Evolutionary conservation across 2,888 invertebrate species (phyloP), one percentile per base, ranked within the genome.

Genomic region (Macrosoma leucophasiata): DNA sequence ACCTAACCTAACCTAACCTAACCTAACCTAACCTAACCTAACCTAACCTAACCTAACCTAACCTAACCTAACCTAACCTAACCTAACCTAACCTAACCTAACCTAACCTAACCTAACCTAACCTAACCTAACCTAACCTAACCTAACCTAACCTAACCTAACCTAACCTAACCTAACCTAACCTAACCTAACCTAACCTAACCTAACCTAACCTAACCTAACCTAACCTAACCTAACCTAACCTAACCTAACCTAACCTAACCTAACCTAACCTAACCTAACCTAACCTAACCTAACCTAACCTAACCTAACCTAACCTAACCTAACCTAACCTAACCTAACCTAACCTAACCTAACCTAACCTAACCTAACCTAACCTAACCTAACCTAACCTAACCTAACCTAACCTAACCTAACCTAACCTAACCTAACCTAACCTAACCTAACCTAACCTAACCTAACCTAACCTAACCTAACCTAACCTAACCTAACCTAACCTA

Each of bases 401-500:
- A 33, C 27, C 33, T 27, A 33, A 27, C 27, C 26, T 27, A 33
- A 33, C 26, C 26, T 27, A 33, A 33, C 21, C 20, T 18, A 26
- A 26, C 25, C 21, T 14, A 24, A 31, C 30, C 25, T 25, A 36
- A 21, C 21, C 30, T 15, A 22, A 26, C 20, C 17, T 19, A 29
- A 17, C 22, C 12, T 29, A 34, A 28, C 18, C 29, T 18, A 29
- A 19, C 28, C 28, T 23, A 28, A 28, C 28, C 23, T 32, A 32
- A 32, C 32, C 32, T 32, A 32, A 32, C 32, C 32, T 32, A 32
- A 32, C 32, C 32, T 32, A 32, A 32, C 32, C 32, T 32, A 32
- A 32, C 32, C 32, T 32, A 32, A 32, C 32, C 32, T 32, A 32
- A 32, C 32, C 32, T 32, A 32, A 32, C 32, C 32, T 32, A 32